phyloP scores from a whole-genome alignment of 2,888 invertebrate species.

The Pantelozetes paolii region DNA sequence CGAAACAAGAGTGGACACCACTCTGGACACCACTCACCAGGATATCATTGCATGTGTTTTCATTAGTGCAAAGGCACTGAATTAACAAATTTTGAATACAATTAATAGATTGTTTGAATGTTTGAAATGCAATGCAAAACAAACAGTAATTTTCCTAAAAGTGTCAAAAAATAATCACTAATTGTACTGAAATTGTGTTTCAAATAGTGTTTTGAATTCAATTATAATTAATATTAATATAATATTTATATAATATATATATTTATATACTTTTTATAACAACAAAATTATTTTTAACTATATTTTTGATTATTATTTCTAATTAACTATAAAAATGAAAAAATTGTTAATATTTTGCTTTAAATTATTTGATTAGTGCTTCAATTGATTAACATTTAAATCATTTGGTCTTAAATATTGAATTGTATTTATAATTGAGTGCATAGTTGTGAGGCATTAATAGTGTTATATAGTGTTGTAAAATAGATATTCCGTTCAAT shows the following conservation, averaged over 20 bases:
- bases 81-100: not conserved
- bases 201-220: not conserved
- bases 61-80: conserved; percentile 30
- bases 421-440: not conserved
- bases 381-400: conserved; percentile 6
- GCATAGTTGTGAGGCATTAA: conserved; percentile 21
- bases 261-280: not conserved
- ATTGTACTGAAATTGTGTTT: conserved; percentile 18
- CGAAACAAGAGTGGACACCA: not conserved
- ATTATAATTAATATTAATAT: no score
- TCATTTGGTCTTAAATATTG: conserved; percentile 5
- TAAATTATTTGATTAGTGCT: conserved; percentile 26
- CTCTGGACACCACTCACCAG: not conserved
- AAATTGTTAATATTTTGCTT: not conserved
- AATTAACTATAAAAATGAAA: conserved; percentile 21
- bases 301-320: conserved; percentile 1
- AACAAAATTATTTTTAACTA: conserved; percentile 9
- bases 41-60: conserved; percentile 22
- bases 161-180: not conserved
- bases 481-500: not conserved
- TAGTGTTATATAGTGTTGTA: not conserved
- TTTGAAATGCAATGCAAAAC: conserved; percentile 20
- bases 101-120: not conserved
- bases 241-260: not conserved
- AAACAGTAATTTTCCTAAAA: not conserved